Percentiles rank a stretch among this genome's conserved stretches.
These are phyloP conservation scores for Pristionchus arcanus DNA, from an alignment of 2,888 invertebrate genomes.

Conservation along the genomic window DNA sequence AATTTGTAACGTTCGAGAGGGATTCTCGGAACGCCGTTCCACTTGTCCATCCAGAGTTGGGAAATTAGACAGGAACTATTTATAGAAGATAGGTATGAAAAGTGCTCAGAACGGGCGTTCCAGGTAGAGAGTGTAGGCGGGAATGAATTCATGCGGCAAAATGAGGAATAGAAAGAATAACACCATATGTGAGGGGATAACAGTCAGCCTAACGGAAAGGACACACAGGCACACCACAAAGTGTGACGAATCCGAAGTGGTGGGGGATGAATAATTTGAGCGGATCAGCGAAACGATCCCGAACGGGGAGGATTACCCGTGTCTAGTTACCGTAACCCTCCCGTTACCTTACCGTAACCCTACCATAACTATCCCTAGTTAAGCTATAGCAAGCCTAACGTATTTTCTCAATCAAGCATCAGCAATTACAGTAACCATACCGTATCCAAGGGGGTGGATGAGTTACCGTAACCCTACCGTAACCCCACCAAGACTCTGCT, in stretches of 20 bases:
- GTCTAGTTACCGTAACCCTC: not conserved
- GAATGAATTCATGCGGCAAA: not conserved
- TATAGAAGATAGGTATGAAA: not conserved
- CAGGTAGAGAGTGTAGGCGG: not conserved
- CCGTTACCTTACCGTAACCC: not conserved
- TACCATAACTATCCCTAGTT: no score
- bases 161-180: not conserved
- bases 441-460: no score
- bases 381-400: no score
- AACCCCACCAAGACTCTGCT: no score
- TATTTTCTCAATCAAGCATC: no score
- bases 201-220: not conserved
- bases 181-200: not conserved
- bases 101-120: not conserved
- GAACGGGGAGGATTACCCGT: not conserved
- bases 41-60: no score
- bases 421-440: no score
- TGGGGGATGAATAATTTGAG: conserved; percentile 9
- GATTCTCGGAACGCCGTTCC: no score
- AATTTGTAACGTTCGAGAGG: no score
- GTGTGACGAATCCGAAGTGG: not conserved
- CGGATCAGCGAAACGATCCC: not conserved
- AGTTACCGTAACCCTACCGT: no score
- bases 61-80: no score
- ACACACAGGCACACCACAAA: not conserved